phyloP scores from a whole-genome alignment of 2,797 vertebrate genomes.

The Mormyrops boulengeri region DNA sequence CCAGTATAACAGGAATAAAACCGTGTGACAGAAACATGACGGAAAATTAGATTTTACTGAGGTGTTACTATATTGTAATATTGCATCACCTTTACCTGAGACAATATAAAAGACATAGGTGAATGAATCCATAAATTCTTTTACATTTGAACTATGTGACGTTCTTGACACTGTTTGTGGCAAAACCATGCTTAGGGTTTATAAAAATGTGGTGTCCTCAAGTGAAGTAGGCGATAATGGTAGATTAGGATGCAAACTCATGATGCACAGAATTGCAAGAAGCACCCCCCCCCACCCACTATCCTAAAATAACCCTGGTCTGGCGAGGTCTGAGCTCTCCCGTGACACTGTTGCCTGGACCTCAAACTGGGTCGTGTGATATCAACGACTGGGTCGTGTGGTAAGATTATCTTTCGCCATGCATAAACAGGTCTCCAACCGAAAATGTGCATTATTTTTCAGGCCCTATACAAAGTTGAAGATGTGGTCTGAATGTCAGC shows the following conservation, averaged over 20 bases:
- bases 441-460: background rate
- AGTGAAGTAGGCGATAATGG: background rate
- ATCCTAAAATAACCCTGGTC: background rate
- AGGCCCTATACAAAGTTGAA: background rate
- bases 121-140: background rate
- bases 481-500: background rate
- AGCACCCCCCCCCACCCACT: background rate
- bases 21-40: background rate
- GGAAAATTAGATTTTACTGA: background rate
- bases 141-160: background rate
- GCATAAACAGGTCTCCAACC: background rate
- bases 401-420: background rate
- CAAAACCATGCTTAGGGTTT: background rate
- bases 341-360: background rate
- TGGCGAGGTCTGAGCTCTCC: background rate
- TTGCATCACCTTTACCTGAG: background rate
- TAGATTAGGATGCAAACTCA: background rate
- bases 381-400: background rate
- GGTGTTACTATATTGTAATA: background rate
- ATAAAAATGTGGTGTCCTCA: background rate
- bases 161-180: background rate
- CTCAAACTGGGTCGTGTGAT: background rate
- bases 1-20: background rate
- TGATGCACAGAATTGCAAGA: conserved; percentile 3
- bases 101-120: background rate